phyloP scores from a whole-genome alignment of 2,797 vertebrate species.

The Amblyraja radiata region DNA sequence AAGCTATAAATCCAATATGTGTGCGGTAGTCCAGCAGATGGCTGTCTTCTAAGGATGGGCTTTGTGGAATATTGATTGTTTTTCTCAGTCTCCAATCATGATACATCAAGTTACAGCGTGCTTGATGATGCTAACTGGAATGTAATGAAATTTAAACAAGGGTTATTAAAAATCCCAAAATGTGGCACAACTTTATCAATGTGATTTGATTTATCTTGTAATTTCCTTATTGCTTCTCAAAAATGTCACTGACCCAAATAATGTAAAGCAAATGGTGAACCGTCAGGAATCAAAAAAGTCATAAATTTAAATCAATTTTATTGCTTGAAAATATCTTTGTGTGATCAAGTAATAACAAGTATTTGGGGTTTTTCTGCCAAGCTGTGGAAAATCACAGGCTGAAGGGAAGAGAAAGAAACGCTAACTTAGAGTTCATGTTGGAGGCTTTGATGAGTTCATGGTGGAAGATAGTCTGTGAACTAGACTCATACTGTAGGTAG shows the following conservation, averaged over 20 bases:
- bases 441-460: too few species aligned
- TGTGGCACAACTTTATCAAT: not conserved
- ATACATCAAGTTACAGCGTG: not conserved
- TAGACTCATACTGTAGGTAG: not conserved
- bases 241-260: not conserved
- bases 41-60: not conserved
- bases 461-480: not conserved
- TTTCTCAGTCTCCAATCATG: not conserved
- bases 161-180: not conserved
- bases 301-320: not conserved
- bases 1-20: not conserved
- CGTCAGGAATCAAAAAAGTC: not conserved
- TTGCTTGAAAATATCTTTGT: conserved; percentile 9
- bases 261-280: not conserved
- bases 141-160: not conserved
- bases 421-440: not conserved
- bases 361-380: not conserved
- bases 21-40: not conserved
- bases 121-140: not conserved
- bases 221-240: not conserved
- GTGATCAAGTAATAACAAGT: not conserved
- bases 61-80: not conserved
- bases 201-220: not conserved
- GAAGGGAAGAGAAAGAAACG: too few species aligned
- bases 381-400: not conserved